Conservation (phyloP, 2,113 vertebrate genomes). For the Apteryx mantelli region DNA sequence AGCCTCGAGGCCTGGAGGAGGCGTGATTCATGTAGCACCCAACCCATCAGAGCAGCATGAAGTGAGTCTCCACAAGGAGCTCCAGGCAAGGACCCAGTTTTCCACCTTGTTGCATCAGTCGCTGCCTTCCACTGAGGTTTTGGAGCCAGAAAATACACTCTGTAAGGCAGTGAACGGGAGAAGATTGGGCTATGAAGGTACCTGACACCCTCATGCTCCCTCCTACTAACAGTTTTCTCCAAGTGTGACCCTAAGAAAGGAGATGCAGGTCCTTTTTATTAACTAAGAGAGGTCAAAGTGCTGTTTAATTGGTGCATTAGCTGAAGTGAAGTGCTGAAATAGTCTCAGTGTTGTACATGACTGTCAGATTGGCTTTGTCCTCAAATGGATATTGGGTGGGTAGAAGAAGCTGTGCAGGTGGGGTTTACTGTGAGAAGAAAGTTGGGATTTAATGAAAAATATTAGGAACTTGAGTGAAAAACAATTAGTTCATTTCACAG, state of each 20-base stretch:
- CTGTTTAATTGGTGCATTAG: not conserved
- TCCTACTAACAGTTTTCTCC: not conserved
- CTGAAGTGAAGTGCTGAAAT: not conserved
- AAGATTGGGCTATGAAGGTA: not conserved
- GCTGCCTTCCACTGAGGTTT: not conserved
- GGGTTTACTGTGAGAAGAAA: not conserved
- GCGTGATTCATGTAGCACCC: not conserved
- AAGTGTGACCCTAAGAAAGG: not conserved
- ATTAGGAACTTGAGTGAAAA: not conserved
- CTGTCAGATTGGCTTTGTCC: not conserved
- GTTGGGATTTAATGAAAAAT: not conserved
- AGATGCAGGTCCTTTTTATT: not conserved
- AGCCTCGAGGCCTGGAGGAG: not conserved
- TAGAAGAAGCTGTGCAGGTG: not conserved
- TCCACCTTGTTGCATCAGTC: not conserved
- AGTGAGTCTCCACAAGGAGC: not conserved
- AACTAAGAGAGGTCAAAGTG: not conserved
- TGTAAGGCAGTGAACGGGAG: not conserved
- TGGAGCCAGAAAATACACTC: not conserved
- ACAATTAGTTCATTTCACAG: not conserved
- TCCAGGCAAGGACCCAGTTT: not conserved
- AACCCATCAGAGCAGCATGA: not conserved
- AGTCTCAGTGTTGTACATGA: not conserved
- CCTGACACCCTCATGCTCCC: not conserved
- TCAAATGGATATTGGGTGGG: not conserved